Base-by-base conservation (phyloP, 2,888 invertebrate species). In the Synanthedon vespiformis region DNA sequence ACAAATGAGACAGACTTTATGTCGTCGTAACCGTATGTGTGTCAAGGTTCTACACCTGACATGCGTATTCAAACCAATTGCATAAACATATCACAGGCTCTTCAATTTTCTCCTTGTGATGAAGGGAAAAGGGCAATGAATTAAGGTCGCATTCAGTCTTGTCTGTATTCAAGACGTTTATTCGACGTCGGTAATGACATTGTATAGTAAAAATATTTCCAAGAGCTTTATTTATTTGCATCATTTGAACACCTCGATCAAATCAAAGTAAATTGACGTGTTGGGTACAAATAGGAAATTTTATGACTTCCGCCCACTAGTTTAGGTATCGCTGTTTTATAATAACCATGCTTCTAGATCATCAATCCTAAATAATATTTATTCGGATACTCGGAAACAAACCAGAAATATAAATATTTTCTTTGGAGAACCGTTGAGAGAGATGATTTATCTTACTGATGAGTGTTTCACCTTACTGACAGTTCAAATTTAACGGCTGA, bases 41-140 rank as follows among this genome's bases (percentile, higher is more conserved):
- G 82, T 79, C 81, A 83, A 77, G 82, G 81, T 64, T 47, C 53
- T 52, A 52, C 51, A 54, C 53, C 52, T 56, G 51, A 44, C 44
- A 44, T 14, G 44, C 44, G 44, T 13, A 13, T 14, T 44, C 44
- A 44, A 13, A 44, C n/a, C 44, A 44, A 44, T 44, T 44, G 44
- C 11, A 44, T 44, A 44, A 44, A 44, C 14, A 12, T 44, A 14
- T 44, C 44, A 44, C 14, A 13, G 14, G 13, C 44, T 14, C n/a
- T 44, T 44, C 44, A 13, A 13, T 44, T 44, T 44, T 44, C 44
- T 44, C 44, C 44, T 44, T 44, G n/a, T n/a, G 44, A 13, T 14
- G 34, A 44, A n/a, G 44, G 44, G 44, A 44, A 44, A 44, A 44
- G 44, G 34, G 13, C 13, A 44, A 44, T 44, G 14, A 44, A 34